phyloP scores from a whole-genome alignment of 2,113 vertebrate genomes.

The Nibea albiflora region DNA sequence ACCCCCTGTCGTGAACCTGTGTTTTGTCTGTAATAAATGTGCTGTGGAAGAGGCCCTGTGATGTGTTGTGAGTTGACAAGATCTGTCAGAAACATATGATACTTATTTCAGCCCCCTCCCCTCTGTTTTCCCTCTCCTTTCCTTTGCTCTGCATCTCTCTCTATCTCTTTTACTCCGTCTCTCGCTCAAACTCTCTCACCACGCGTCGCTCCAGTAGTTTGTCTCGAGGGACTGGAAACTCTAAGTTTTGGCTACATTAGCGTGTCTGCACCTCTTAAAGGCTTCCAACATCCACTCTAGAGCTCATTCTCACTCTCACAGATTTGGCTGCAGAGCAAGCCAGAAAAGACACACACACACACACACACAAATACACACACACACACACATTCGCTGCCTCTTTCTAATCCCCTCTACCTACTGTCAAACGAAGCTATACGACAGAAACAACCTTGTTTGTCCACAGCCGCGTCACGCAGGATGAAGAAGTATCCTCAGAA shows the following conservation, averaged over 20 bases:
- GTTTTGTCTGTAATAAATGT: slow-evolving; percentile 72
- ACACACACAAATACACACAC: slow-evolving; percentile 23
- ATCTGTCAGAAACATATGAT: slow-evolving; percentile 83
- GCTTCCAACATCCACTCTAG: slow-evolving; percentile 66
- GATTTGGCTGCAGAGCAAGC: slow-evolving; percentile 55
- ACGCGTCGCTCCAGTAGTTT: slow-evolving; percentile 50
- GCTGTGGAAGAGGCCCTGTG: slow-evolving; percentile 63
- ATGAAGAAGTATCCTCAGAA: slow-evolving; percentile 67
- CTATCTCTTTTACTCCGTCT: slow-evolving; percentile 19
- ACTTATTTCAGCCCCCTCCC: slow-evolving; percentile 64
- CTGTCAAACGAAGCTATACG: slow-evolving; percentile 61
- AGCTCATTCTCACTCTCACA: slow-evolving; percentile 68
- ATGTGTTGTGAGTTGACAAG: slow-evolving; percentile 74
- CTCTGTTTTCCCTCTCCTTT: neutral
- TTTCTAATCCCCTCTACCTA: slow-evolving; percentile 40
- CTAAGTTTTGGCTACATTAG: slow-evolving; percentile 74
- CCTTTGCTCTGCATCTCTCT: neutral
- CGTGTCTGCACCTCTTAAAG: slow-evolving; percentile 76
- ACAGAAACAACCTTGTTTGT: slow-evolving; percentile 92
- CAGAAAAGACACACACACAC: slow-evolving; percentile 33
- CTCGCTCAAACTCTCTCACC: slow-evolving; percentile 30
- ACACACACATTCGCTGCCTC: slow-evolving; percentile 16
- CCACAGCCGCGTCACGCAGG: slow-evolving; percentile 74
- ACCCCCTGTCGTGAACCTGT: slow-evolving; percentile 55
- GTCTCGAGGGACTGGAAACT: slow-evolving; percentile 60